Conservation (phyloP, 2,113 vertebrate species). For the Hyperoodon ampullatus region DNA sequence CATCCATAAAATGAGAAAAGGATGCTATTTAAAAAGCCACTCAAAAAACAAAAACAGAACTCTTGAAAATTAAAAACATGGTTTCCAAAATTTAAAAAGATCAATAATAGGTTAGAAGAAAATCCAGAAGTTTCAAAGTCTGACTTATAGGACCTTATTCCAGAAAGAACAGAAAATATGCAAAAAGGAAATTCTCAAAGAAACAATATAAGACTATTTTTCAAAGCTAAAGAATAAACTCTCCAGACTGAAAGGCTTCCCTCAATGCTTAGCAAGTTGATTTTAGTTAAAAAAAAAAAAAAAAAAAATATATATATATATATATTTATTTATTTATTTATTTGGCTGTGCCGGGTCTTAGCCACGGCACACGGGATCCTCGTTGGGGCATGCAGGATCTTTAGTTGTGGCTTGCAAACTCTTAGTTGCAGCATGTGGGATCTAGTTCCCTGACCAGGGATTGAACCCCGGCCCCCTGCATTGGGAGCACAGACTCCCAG, state of each 20-base stretch:
- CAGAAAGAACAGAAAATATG: not conserved
- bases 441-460: too few species aligned
- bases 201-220: not conserved
- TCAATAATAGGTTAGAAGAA: not conserved
- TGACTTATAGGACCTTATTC: not conserved
- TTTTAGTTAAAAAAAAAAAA: too few species aligned
- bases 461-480: too few species aligned
- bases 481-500: too few species aligned
- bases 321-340: too few species aligned
- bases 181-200: not conserved
- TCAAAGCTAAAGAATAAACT: not conserved
- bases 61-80: conserved; percentile 39
- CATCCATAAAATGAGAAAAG: not conserved
- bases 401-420: too few species aligned
- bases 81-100: not conserved
- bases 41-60: conserved; percentile 20
- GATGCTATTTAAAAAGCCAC: not conserved
- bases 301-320: too few species aligned
- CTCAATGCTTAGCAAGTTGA: not conserved
- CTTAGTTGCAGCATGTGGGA: too few species aligned
- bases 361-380: too few species aligned
- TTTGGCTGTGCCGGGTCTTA: too few species aligned
- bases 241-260: not conserved
- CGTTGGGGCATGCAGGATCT: too few species aligned
- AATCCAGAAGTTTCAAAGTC: not conserved